phyloP scores from a whole-genome alignment of 2,113 vertebrate species.

The Poecile atricapillus region DNA sequence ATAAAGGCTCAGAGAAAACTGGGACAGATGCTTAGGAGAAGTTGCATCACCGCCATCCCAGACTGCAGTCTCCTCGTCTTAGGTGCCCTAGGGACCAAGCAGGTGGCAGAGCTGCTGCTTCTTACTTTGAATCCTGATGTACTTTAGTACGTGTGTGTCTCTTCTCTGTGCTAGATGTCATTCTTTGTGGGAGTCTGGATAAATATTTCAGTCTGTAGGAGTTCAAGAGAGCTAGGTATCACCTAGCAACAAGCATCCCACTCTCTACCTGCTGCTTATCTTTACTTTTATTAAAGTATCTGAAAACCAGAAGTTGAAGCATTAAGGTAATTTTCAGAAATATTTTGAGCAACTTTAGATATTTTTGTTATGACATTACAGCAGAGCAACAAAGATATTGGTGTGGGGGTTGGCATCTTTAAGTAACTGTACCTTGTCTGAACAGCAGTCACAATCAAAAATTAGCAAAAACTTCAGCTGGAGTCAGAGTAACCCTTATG shows the following conservation, averaged over 20 bases:
- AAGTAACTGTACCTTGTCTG: not conserved
- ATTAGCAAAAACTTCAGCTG: not conserved
- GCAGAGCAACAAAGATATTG: not conserved
- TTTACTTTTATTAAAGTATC: conserved; percentile 62
- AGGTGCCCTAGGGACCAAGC: not conserved
- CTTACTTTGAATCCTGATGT: not conserved
- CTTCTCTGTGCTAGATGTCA: not conserved
- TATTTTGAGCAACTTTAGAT: conserved; percentile 57
- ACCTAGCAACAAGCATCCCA: conserved; percentile 67
- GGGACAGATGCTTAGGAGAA: not conserved
- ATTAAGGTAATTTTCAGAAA: conserved; percentile 61
- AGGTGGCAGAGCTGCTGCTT: not conserved
- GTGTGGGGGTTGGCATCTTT: accelerated
- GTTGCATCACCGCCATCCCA: not conserved
- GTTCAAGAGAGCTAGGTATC: conserved; percentile 57
- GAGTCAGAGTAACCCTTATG: not conserved
- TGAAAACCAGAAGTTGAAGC: conserved; percentile 41
- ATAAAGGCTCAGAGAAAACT: not conserved
- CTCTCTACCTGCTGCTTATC: conserved; percentile 25
- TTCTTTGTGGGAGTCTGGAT: not conserved
- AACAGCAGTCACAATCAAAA: not conserved
- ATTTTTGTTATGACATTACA: not conserved
- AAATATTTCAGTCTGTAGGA: conserved; percentile 59
- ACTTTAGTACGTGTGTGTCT: not conserved
- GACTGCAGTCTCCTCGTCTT: not conserved